A percentile compares a stretch with the other conserved stretches of the same genome.
Conservation (phyloP, 1,140 invertebrate genomes). For the Pachypsylla venusta region DNA sequence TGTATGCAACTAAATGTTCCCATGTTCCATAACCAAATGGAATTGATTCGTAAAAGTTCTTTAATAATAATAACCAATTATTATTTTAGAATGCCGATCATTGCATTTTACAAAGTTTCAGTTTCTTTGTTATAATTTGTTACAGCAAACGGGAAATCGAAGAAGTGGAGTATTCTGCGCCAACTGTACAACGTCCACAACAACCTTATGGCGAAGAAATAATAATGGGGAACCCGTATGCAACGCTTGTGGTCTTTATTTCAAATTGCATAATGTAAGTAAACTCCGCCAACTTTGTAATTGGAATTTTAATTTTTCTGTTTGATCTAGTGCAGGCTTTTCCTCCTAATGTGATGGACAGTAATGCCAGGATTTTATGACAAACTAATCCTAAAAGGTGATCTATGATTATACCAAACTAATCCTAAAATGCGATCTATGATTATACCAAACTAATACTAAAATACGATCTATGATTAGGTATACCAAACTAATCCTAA, state of each 20-base stretch:
- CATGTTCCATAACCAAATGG: not conserved
- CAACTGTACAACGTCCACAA: constrained; percentile 72
- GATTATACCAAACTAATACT: too few relatives aligned
- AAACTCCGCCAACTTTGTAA: too few relatives aligned
- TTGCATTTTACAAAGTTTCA: not conserved
- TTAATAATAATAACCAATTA: not conserved
- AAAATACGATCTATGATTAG: too few relatives aligned
- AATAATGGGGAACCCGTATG: constrained; percentile 80
- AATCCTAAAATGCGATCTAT: too few relatives aligned
- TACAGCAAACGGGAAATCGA: constrained; percentile 43
- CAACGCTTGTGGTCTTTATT: constrained; percentile 83
- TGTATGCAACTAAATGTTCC: not conserved
- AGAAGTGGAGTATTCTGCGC: constrained; percentile 65
- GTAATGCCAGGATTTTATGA: too few relatives aligned
- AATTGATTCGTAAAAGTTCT: not conserved
- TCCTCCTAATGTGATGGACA: too few relatives aligned
- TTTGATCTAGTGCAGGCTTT: too few relatives aligned
- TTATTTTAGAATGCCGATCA: not conserved
- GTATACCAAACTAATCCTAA: too few relatives aligned
- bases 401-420: too few relatives aligned
- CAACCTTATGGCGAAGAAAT: constrained; percentile 75
- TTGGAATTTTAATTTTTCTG: too few relatives aligned
- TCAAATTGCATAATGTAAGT: constrained; percentile 75
- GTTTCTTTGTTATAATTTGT: not conserved
- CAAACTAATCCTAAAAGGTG: too few relatives aligned